phyloP scores from a whole-genome alignment of 2,888 invertebrate genomes.

The Drosophila paucipuncta region DNA sequence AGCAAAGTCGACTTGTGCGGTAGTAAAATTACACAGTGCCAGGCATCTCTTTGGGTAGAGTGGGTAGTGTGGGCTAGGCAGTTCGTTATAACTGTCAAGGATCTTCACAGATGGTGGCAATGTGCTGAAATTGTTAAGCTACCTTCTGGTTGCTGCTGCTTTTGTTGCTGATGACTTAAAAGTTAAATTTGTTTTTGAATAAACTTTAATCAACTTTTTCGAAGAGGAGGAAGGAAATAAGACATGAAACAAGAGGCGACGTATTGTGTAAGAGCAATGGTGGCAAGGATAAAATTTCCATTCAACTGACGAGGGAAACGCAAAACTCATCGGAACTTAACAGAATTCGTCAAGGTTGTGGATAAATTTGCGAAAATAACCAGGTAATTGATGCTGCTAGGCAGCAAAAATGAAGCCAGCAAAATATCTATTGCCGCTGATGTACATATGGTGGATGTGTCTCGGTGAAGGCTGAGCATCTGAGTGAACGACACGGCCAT shows the following conservation, averaged over 20 bases:
- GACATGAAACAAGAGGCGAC: constrained; percentile 33
- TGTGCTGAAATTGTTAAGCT: constrained; percentile 36
- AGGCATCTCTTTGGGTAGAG: neutral
- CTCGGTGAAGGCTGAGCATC: neutral
- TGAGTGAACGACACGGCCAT: neutral
- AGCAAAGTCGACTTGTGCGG: constrained; percentile 24
- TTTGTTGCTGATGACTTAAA: constrained; percentile 73
- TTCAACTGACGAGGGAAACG: constrained; percentile 5
- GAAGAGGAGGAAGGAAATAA: constrained; percentile 25
- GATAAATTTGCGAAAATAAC: constrained; percentile 46
- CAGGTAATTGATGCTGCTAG: constrained; percentile 68
- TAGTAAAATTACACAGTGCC: constrained; percentile 38
- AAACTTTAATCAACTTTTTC: constrained; percentile 77
- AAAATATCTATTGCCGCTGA: constrained; percentile 22
- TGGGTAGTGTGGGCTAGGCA: constrained; percentile 4
- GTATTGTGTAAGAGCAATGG: constrained; percentile 8
- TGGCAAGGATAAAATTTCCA: constrained; percentile 24
- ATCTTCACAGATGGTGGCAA: constrained; percentile 36
- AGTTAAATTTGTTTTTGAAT: constrained; percentile 74
- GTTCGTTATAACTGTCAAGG: constrained; percentile 28
- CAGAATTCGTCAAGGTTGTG: constrained; percentile 54
- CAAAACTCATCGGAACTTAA: constrained; percentile 27
- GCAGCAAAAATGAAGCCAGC: constrained; percentile 38
- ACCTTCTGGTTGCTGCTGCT: constrained; percentile 31
- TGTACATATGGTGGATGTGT: constrained; percentile 12